Base-by-base conservation (phyloP, 2,888 invertebrate genomes). In the Therioaphis trifolii region DNA sequence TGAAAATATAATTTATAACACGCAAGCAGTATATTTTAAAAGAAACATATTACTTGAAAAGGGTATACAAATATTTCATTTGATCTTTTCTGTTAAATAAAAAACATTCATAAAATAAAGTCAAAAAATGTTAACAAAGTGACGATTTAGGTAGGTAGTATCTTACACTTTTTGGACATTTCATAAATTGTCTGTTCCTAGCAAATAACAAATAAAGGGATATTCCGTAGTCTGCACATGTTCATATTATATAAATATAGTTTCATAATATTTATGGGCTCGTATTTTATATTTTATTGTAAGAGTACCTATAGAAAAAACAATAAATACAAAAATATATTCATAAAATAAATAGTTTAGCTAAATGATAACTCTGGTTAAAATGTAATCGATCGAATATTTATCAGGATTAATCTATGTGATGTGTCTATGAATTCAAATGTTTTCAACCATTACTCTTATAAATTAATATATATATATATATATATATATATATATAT, bases 191-290 rank as follows among this genome's bases (percentile, higher is more conserved):
- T 15, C 29, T 75, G n/a, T n/a, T n/a, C n/a, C 43, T 58, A 1
- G 18, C 27, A 75, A 72, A 72, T 72, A 72, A 72, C 72, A 61
- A 75, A 58, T 43, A 7, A 75, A 24, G 27, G 27, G 43, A 75
- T 18, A 27, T 24, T 14, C 27, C 35, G 14, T 40, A n/a, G n/a
- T n/a, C n/a, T n/a, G n/a, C n/a, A 43, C 24, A 43, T 58, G 58
- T 24, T 75, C 24, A 12, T 75, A 43, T 18, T 15, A 46, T 55
- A 55, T 49, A n/a, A n/a, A n/a, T 14, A 24, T 2, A 40, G 40
- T 75, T 40, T 18, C 75, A n/a, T n/a, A 61, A 58, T 43, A 61
- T 75, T 75, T 75, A 75, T 61, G 75, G 4, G 12, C 11, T 61
- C 21, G 14, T 40, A 40, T 58, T 58, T 75, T 75, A 75, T 75